Evolutionary conservation across 2,797 vertebrate species (phyloP).

Genomic region (Enteromius afrohamiltoni): DNA sequence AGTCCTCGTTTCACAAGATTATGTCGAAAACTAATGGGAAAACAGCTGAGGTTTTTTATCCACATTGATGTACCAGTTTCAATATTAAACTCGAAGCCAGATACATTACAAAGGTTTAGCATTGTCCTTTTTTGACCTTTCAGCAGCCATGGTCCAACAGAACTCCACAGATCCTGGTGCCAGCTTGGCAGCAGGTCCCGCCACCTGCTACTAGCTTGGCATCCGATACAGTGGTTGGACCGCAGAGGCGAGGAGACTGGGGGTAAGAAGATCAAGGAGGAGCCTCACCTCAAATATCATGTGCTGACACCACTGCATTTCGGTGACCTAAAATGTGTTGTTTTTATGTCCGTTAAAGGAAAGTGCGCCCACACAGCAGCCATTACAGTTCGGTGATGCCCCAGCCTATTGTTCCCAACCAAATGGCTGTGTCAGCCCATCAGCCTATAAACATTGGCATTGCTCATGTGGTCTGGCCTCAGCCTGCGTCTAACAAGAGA

Average conservation of each 20-base stretch:
- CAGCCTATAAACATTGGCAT: slow-evolving; percentile 96
- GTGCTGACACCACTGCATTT: not conserved
- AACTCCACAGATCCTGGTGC: slow-evolving; percentile 90
- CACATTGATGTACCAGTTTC: not conserved
- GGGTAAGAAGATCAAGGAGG: slow-evolving; percentile 79
- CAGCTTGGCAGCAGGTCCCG: slow-evolving; percentile 94
- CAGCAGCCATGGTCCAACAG: slow-evolving; percentile 89
- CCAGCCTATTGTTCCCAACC: slow-evolving; percentile 89
- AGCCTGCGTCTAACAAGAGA: slow-evolving; percentile 86
- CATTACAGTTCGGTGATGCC: slow-evolving; percentile 90
- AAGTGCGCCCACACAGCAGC: slow-evolving; percentile 84
- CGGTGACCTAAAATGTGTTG: not conserved
- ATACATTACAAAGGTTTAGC: slow-evolving; percentile 9
- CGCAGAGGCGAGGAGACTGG: slow-evolving; percentile 92
- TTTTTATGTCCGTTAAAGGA: slow-evolving; percentile 73
- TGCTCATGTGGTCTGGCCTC: slow-evolving; percentile 96
- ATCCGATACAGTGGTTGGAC: slow-evolving; percentile 83
- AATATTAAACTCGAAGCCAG: not conserved
- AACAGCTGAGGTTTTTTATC: slow-evolving; percentile 1
- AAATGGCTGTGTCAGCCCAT: slow-evolving; percentile 89
- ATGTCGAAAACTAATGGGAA: not conserved
- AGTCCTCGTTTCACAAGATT: slow-evolving; percentile 28
- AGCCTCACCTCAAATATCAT: slow-evolving; percentile 33
- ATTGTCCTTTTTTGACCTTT: slow-evolving; percentile 40
- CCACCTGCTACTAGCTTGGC: slow-evolving; percentile 84